Percentiles rank a stretch among this genome's conserved stretches.
phyloP scores from a whole-genome alignment of 2,797 vertebrate species.

The Lacerta bilineata region DNA sequence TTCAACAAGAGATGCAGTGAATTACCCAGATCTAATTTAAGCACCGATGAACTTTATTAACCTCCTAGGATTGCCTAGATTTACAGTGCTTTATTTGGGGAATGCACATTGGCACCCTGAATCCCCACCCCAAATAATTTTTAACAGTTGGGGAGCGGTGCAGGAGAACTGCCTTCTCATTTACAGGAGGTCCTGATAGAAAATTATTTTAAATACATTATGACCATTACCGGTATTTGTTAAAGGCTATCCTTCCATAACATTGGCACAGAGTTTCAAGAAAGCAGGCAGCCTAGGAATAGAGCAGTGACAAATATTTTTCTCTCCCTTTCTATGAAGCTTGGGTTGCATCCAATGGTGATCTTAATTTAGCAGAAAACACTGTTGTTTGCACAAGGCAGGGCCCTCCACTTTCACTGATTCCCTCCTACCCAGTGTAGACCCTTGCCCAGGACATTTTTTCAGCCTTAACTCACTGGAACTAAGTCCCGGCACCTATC shows the following conservation, averaged over 20 bases:
- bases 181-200: not conserved
- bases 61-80: conserved; percentile 51
- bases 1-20: conserved; percentile 62
- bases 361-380: no score
- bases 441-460: no score
- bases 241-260: conserved; percentile 22
- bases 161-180: not conserved
- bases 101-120: not conserved
- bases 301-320: not conserved
- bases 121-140: conserved; percentile 26
- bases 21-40: conserved; percentile 75
- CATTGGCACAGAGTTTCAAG: rapidly evolving
- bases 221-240: not conserved
- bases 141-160: conserved; percentile 14
- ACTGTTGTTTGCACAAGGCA: no score
- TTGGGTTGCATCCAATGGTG: not conserved
- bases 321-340: conserved; percentile 3
- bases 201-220: not conserved
- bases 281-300: not conserved
- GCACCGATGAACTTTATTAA: conserved; percentile 68
- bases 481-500: no score
- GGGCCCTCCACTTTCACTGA: no score
- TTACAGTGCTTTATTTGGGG: conserved; percentile 61
- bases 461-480: no score
- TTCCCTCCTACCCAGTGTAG: no score